Conservation (phyloP, 1,140 invertebrate genomes). For the Drosophila parabipectinata region DNA sequence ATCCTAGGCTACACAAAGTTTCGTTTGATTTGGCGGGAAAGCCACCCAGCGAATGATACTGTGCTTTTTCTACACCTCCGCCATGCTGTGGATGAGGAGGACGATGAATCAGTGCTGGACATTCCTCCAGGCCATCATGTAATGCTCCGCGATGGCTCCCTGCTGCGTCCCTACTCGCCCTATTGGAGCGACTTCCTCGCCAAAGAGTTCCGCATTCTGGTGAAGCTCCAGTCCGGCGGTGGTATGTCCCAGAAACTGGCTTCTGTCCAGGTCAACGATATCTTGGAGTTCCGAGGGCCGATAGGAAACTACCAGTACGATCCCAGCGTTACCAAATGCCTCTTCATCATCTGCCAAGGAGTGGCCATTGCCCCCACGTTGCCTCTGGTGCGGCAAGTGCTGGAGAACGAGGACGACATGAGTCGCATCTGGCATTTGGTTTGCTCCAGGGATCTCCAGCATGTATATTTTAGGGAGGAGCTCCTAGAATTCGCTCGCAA, state of each 20-base stretch:
- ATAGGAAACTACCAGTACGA: slow-evolving; percentile 66
- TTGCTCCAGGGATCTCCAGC: slow-evolving; percentile 62
- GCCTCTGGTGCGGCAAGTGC: slow-evolving; percentile 57
- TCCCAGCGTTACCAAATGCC: slow-evolving; percentile 19
- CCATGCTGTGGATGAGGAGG: neutral
- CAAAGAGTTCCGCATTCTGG: slow-evolving; percentile 73
- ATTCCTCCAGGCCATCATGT: slow-evolving; percentile 75
- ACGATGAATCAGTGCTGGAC: slow-evolving; percentile 52
- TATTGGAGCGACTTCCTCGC: slow-evolving; percentile 62
- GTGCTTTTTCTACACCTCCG: slow-evolving; percentile 63
- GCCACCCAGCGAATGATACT: slow-evolving; percentile 17
- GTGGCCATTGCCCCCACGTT: slow-evolving; percentile 77
- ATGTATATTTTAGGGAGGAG: slow-evolving; percentile 67
- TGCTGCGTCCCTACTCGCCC: slow-evolving; percentile 75
- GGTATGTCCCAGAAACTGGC: slow-evolving; percentile 63
- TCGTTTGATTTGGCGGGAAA: slow-evolving; percentile 39
- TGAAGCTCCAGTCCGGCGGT: slow-evolving; percentile 65
- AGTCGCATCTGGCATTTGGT: slow-evolving; percentile 63
- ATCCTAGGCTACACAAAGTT: slow-evolving; percentile 58
- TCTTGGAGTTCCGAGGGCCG: slow-evolving; percentile 73
- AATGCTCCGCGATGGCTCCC: slow-evolving; percentile 58
- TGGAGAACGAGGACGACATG: slow-evolving; percentile 79
- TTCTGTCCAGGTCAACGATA: slow-evolving; percentile 31
- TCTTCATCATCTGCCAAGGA: slow-evolving; percentile 69
- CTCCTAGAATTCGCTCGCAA: slow-evolving; percentile 62